phyloP scores from a whole-genome alignment of 2,113 vertebrate genomes.

The Ondatra zibethicus region DNA sequence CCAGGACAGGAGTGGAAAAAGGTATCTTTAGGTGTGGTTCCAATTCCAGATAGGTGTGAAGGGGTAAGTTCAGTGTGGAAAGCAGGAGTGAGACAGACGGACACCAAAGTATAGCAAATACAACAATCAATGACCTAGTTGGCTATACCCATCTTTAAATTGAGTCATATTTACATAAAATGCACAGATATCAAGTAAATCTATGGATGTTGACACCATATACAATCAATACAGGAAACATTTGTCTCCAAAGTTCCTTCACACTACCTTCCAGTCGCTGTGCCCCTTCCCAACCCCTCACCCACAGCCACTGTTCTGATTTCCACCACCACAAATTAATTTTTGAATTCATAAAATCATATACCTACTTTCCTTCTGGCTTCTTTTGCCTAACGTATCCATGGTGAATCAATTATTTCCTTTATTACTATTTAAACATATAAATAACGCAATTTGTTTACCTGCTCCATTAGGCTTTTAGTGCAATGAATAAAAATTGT shows the following conservation, averaged over 20 bases:
- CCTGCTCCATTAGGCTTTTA: not conserved
- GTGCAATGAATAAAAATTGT: not conserved
- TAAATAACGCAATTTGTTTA: not conserved
- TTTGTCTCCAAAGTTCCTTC: not conserved
- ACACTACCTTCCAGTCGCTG: not conserved
- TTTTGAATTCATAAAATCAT: not conserved
- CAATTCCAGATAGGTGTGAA: not conserved
- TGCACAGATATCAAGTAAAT: not conserved
- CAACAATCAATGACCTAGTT: not conserved
- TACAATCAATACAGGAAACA: not conserved
- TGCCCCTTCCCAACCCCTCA: not conserved
- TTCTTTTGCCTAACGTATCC: conserved; percentile 17
- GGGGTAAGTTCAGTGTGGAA: not conserved
- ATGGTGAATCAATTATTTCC: not conserved
- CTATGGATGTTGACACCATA: not conserved
- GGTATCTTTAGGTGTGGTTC: not conserved
- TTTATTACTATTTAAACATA: not conserved
- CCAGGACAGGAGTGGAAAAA: too few species aligned
- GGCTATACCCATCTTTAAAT: not conserved
- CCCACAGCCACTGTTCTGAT: not conserved
- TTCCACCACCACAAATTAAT: not conserved
- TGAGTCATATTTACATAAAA: not conserved
- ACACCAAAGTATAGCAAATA: not conserved
- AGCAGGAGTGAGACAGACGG: not conserved
- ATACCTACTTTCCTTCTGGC: not conserved